Evolutionary conservation across 2,797 vertebrate genomes (phyloP).

Genomic region (Morelia viridis): DNA sequence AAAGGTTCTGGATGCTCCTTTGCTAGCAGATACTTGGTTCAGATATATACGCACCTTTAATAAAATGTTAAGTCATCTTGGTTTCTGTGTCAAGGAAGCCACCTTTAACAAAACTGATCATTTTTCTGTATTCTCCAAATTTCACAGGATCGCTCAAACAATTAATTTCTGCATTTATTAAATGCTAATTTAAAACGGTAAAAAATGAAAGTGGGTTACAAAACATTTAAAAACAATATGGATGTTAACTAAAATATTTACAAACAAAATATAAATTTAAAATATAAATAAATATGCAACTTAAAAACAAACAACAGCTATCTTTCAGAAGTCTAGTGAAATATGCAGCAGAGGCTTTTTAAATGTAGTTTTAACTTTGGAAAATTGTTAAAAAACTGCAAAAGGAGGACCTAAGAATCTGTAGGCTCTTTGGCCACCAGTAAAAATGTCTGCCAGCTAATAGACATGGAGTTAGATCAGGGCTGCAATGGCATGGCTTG

Average conservation of each 20-base stretch:
- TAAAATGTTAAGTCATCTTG: not conserved
- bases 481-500: not conserved
- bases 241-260: not conserved
- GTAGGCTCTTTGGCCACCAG: not conserved
- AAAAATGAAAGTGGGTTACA: not conserved
- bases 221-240: not conserved
- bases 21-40: not conserved
- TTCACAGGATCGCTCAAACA: not conserved
- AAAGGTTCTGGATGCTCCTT: not conserved
- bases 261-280: not conserved
- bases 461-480: not conserved
- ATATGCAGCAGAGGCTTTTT: not conserved
- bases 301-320: not conserved
- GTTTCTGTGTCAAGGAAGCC: not conserved
- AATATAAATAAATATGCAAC: not conserved
- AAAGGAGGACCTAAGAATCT: not conserved
- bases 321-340: not conserved
- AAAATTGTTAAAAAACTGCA: not conserved
- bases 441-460: not conserved
- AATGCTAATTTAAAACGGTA: not conserved
- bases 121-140: not conserved
- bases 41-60: not conserved
- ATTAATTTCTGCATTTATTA: not conserved
- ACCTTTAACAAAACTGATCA: not conserved
- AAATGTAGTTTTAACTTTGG: not conserved